Evolutionary conservation across 2,888 invertebrate genomes (phyloP), one percentile per base, ranked within the genome.

Genomic region (Tiphia femorata): DNA sequence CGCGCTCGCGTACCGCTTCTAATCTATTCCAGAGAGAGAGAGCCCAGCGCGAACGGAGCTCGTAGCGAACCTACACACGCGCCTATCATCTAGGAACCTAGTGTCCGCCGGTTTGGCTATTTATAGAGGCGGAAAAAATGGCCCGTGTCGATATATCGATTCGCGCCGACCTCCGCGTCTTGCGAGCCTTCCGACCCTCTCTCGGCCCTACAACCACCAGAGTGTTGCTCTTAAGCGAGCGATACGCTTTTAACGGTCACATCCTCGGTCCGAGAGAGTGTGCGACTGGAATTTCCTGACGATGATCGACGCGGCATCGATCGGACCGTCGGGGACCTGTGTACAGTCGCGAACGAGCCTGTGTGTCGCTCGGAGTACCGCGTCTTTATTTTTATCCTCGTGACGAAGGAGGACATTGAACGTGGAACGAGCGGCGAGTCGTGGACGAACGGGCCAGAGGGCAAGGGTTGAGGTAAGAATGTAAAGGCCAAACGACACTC

Each of bases 131-230:
- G 67, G 55, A 40, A 70, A 70, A 70, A 72, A 70, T 72, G 70
- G 61, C 72, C 62, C 69, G 68, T 72, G 70, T 70, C 70, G 70
- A 70, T 70, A 70, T 72, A 70, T 70, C 69, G 70, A 70, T 70
- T 68, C 53, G 40, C 52, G 62, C 52, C 68, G 60, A 57, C 55
- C 68, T 60, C 62, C 60, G 71, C 30, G 12, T 65, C 72, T 62
- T 69, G 37, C n/a, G 33, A 33, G 43, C 51, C 3, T 7, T 16
- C 25, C 25, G 25, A n/a, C 12, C 21, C n/a, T 41, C 23, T 14
- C 1, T 33, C n/a, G n/a, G n/a, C n/a, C n/a, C n/a, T n/a, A n/a
- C n/a, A n/a, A n/a, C n/a, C n/a, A n/a, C n/a, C n/a, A n/a, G n/a
- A n/a, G 6, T 33, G 33, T n/a, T 6, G 33, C 33, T 33, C 12